These are phyloP conservation scores for Apamea monoglypha DNA, from an alignment of 2,888 invertebrate species.

Conservation along the genomic window DNA sequence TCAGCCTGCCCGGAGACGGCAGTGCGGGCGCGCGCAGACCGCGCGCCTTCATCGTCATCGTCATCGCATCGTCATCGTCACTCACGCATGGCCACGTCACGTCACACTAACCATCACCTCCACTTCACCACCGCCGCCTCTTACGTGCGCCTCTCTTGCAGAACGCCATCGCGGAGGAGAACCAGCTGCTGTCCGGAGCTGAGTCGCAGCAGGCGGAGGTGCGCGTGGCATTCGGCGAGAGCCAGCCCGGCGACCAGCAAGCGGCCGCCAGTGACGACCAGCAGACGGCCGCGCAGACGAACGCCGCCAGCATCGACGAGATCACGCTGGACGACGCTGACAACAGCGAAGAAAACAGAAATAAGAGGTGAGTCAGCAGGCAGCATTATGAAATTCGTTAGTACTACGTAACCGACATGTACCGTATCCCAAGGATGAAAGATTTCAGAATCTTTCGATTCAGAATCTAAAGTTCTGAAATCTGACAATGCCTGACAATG, in stretches of 20 bases:
- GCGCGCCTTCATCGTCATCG: constrained; percentile 80
- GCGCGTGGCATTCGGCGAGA: constrained; percentile 90
- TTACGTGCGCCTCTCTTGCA: constrained; percentile 70
- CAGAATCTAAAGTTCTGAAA: neutral
- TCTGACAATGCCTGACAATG: neutral
- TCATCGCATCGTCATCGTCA: constrained; percentile 72
- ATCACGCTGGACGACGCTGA: constrained; percentile 93
- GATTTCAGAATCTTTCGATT: constrained; percentile 12
- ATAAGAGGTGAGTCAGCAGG: constrained; percentile 91
- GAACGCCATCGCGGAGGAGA: constrained; percentile 86
- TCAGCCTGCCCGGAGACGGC: constrained; percentile 88
- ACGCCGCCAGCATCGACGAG: constrained; percentile 92
- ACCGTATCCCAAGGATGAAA: neutral
- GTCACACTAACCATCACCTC: constrained; percentile 64
- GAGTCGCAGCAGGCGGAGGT: constrained; percentile 92
- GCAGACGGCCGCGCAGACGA: constrained; percentile 91
- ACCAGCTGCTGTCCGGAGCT: constrained; percentile 88
- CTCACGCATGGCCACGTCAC: constrained; percentile 66
- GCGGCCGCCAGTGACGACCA: constrained; percentile 81
- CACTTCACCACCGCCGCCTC: constrained; percentile 22
- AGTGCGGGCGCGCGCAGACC: constrained; percentile 78
- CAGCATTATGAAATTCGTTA: neutral
- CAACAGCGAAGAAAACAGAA: constrained; percentile 94
- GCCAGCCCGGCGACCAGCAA: constrained; percentile 71
- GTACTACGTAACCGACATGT: neutral